Evolutionary conservation across 2,113 vertebrate genomes (phyloP).

Genomic region (Candoia aspera): DNA sequence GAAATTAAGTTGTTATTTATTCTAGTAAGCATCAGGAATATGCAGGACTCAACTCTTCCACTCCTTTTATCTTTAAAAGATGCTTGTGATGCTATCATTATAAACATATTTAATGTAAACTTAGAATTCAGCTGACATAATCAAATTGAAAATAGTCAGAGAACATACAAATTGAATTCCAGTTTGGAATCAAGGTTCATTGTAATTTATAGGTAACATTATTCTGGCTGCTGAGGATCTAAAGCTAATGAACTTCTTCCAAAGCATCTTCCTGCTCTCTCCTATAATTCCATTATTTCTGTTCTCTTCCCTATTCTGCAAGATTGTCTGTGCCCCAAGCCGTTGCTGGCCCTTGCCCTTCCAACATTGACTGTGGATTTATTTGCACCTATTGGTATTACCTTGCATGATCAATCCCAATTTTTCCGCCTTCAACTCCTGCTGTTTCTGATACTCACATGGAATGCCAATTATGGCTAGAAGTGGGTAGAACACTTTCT

Average conservation of each 20-base stretch:
- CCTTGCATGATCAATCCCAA: neutral
- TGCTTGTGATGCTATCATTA: neutral
- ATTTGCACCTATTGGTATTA: neutral
- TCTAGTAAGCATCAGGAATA: neutral
- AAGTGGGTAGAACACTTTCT: constrained; percentile 68
- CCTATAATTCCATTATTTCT: neutral
- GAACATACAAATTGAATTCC: neutral
- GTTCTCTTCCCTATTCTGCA: neutral
- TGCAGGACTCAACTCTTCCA: neutral
- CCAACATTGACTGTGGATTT: neutral
- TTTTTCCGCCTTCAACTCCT: neutral
- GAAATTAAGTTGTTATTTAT: too few relatives aligned
- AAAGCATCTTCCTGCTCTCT: neutral
- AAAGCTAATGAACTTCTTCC: neutral
- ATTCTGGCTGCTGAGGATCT: neutral
- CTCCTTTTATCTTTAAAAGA: neutral
- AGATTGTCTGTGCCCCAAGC: neutral
- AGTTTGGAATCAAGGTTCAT: neutral
- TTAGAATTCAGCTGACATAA: neutral
- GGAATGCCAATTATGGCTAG: constrained; percentile 69
- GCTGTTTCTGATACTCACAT: constrained; percentile 62
- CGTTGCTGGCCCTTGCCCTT: neutral
- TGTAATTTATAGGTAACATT: neutral
- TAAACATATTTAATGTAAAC: neutral
- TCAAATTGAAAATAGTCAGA: neutral